Evolutionary conservation across 2,113 vertebrate species (phyloP).

Genomic region (Entosphenus tridentatus): DNA sequence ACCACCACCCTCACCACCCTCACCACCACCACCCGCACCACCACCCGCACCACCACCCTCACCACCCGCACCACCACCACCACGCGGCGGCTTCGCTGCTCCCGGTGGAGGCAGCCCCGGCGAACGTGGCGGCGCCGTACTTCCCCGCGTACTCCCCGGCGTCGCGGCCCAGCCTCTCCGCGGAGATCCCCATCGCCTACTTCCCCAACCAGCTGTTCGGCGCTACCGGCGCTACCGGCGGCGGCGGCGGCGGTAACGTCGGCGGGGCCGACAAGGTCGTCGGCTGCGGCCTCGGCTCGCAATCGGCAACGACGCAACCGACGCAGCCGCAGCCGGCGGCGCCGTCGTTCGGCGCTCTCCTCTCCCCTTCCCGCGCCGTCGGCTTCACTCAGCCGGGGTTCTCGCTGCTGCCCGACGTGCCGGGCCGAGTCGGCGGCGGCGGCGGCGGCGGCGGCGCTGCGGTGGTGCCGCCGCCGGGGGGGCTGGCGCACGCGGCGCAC

Average conservation of each 20-base stretch:
- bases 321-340: too few species aligned
- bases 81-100: slow-evolving; percentile 12
- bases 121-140: slow-evolving; percentile 74
- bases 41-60: slow-evolving; percentile 58
- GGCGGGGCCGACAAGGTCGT: slow-evolving; percentile 14
- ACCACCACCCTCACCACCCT: slow-evolving; percentile 26
- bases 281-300: too few species aligned
- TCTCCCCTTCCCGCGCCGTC: slow-evolving; percentile 81
- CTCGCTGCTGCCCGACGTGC: slow-evolving; percentile 74
- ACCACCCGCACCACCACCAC: slow-evolving; percentile 10
- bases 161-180: slow-evolving; percentile 57
- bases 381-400: slow-evolving; percentile 85
- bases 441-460: slow-evolving; percentile 24
- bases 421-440: slow-evolving; percentile 75
- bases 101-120: slow-evolving; percentile 48
- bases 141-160: slow-evolving; percentile 90
- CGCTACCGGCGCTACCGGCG: slow-evolving; percentile 66
- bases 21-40: slow-evolving; percentile 54
- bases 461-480: slow-evolving; percentile 10
- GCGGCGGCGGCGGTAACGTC: slow-evolving; percentile 62
- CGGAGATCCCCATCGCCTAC: slow-evolving; percentile 80
- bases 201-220: slow-evolving; percentile 96
- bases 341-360: slow-evolving; percentile 53
- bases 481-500: slow-evolving; percentile 41
- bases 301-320: too few species aligned